Evolutionary conservation across 2,797 vertebrate species (phyloP), one percentile per base, ranked within the genome.

Genomic region (Gephyroberyx darwinii): DNA sequence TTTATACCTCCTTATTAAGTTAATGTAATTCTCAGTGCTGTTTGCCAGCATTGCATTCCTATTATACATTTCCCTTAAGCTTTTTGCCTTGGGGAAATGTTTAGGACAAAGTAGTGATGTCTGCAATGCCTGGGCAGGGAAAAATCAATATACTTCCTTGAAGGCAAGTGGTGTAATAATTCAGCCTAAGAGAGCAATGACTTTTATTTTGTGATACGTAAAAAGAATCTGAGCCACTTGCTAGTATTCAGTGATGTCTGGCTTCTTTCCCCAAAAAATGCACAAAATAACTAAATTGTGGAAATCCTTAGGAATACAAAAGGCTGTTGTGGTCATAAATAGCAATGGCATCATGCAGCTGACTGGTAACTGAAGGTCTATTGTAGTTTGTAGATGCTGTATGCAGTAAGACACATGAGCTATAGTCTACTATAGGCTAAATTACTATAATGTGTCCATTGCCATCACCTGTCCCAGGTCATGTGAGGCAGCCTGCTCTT

Each of bases 11-110:
- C 53, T 59, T 66, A 85, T 89, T 88, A 84, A 65, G 74, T 77
- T 91, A 90, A 92, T 90, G 87, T 70, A 87, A 84, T 90, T 87
- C 74, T 81, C 80, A 71, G 58, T 50, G 75, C 71, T 80, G 47
- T 90, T 87, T 90, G 84, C 89, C 84, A 83, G 78, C 86, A 50
- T 59, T 80, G 86, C 88, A 89, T 70, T 82, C 65, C 74, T 82
- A 65, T 68, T 77, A 69, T 55, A 78, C 31, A n/a, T 80, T 84
- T 69, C 69, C 16, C 16, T 69, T 8, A 79, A 61, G 71, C 79
- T 31, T 82, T 78, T 53, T 78, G 70, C 73, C 76, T 71, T 0
- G 8, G 60, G 61, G 65, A 77, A 75, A 80, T 74, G 68, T 54
- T 79, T 56, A 56, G 48, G 72, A 77, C 65, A 78, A 78, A 62